Base-by-base conservation (phyloP, 2,888 invertebrate genomes). In the Tridacna gigas region DNA sequence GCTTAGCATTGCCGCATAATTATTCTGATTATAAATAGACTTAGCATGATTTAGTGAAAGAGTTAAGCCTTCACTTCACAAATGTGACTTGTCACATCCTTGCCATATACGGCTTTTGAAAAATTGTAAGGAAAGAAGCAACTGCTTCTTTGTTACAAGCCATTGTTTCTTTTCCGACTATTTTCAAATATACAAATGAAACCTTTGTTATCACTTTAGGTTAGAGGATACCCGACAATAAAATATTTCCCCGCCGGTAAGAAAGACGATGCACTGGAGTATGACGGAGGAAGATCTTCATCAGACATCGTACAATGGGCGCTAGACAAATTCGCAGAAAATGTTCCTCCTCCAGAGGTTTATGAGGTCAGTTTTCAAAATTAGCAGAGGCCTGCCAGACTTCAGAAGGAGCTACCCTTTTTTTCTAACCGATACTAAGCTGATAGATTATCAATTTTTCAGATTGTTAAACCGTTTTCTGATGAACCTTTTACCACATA, bases 141-240 rank as follows among this genome's bases (percentile, higher is more conserved):
- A n/a, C n/a, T n/a, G 51, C 51, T 51, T 51, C 15, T 13, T 51
- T 51, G 15, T 51, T 13, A 51, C 15, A 51, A 15, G 11, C 11
- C 51, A 51, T 51, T 51, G 11, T 51, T 51, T 51, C 51, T 51
- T 51, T 51, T 51, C 51, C 11, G 12, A 51, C 51, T 56, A 56
- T 20, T 56, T 5, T 5, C 2, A 56, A 20, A 56, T 5, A 56
- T 5, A 56, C 56, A 47, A 73, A 65, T 9, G 3, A 56, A 56
- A 15, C 15, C 2, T 3, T 56, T 56, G 5, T 74, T 22, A 63
- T 18, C 63, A 2, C 63, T 25, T n/a, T 79, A 95, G 95, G 93
- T 99, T 51, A 97, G 97, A 90, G 99, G 99, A 0, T 99, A 98
- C 95, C 99, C 99, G 2, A 99, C 99, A 51, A 99, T 99, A 93